Percentiles rank a stretch among this genome's conserved stretches.
phyloP scores from a whole-genome alignment of 2,797 vertebrate genomes.

The Manis javanica region DNA sequence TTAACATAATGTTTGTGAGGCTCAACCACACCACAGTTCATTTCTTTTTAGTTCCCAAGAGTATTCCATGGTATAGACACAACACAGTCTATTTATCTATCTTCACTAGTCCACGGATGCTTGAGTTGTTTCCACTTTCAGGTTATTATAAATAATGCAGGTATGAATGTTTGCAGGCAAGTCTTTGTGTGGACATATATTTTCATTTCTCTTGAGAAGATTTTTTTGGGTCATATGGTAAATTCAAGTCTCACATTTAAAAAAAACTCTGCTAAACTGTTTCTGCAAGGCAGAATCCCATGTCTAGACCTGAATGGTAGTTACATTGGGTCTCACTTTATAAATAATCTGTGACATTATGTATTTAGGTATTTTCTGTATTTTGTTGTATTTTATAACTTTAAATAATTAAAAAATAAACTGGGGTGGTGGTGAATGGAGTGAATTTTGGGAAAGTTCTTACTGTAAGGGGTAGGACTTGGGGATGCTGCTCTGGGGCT shows the following conservation, averaged over 20 bases:
- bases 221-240: not conserved
- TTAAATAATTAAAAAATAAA: not conserved
- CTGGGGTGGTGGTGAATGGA: too few relatives aligned
- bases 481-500: not conserved
- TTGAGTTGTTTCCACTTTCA: not conserved
- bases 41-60: not conserved
- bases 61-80: not conserved
- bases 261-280: not conserved
- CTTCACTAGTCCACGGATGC: not conserved
- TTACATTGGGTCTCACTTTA: not conserved
- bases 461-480: not conserved
- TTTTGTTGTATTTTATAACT: not conserved
- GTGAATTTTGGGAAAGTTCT: not conserved
- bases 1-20: not conserved
- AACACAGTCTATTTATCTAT: not conserved
- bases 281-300: not conserved
- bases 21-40: not conserved
- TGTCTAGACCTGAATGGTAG: not conserved
- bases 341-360: not conserved
- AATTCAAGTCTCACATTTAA: conserved; percentile 7
- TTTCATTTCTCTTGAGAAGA: not conserved
- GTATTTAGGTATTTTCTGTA: not conserved
- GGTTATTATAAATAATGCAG: not conserved
- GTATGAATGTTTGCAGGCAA: not conserved
- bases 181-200: not conserved